Evolutionary conservation across 2,797 vertebrate species (phyloP), one percentile per base, ranked within the genome.

Genomic region (Acrossocheilus wenchowensis): DNA sequence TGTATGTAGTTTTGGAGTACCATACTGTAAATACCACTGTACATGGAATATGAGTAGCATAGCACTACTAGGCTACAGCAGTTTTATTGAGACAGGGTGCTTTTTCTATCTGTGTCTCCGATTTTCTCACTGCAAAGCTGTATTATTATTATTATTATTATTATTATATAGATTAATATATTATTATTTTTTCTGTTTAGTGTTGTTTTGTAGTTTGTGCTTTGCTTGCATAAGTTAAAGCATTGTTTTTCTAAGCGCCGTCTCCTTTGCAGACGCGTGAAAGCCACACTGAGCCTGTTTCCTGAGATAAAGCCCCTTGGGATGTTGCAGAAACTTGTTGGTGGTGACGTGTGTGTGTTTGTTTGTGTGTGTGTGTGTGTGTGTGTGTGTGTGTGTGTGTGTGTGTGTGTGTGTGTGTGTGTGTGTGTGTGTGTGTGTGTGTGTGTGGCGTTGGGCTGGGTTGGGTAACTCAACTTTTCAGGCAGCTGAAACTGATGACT

Each of bases 291-390:
- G 21, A 21, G 30, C 0, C 30, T 84, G 82, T 68, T 84, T 84
- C 82, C 82, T 78, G 83, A 52, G 45, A 84, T 26, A 54, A 84
- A 78, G 34, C 1, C 23, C 23, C 23, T 19, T 23, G 14, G 45
- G 60, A 39, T 54, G 73, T 68, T 77, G 69, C 60, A 26, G 21
- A 54, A 84, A 14, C 21, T 26, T n/a, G 23, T 26, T 66, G 12
- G 8, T 1, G 14, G 14, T 52, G 23, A 77, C 8, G 15, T 52
- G 15, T 52, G 50, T 52, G 15, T 50, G 50, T 50, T 14, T 50
- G 48, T 50, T 23, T 60, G 57, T n/a, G 54, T 21, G 21, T 23
- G 8, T 10, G 54, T 8, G 14, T 50, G 48, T 50, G 48, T 50
- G 14, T 50, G 14, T 48, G 45, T 48, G 48, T 15, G 57, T 60